Percentiles rank a stretch among this genome's conserved stretches.
Conservation (phyloP, 1,140 invertebrate genomes). For the Penaeus japonicus region DNA sequence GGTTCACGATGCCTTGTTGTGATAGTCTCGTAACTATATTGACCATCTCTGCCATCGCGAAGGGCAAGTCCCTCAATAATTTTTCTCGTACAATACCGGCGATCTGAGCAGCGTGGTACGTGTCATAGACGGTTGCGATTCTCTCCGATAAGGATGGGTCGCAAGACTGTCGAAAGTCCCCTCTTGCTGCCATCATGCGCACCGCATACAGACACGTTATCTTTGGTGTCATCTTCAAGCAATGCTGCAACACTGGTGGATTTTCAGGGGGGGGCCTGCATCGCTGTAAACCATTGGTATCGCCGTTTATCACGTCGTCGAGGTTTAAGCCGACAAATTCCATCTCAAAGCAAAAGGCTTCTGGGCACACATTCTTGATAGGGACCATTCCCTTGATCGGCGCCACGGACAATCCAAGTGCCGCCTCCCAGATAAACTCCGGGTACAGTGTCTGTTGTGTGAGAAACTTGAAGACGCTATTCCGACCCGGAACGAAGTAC, state of each 20-base stretch:
- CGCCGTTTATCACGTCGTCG: background rate
- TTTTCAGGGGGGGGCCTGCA: too few species aligned
- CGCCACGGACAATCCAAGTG: background rate
- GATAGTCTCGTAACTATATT: background rate
- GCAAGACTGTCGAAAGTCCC: too few species aligned
- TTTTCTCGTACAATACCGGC: background rate
- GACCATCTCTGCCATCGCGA: background rate
- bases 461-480: background rate
- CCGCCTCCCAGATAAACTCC: background rate
- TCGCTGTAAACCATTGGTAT: too few species aligned
- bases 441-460: background rate
- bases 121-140: background rate
- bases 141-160: too few species aligned
- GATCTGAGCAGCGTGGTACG: background rate
- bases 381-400: background rate
- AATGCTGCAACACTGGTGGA: too few species aligned
- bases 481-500: background rate
- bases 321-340: background rate
- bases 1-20: background rate
- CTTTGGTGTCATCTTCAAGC: too few species aligned
- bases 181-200: background rate
- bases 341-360: background rate
- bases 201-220: background rate
- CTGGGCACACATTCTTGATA: background rate
- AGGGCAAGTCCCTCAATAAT: background rate